Evolutionary conservation across 1,140 invertebrate genomes (phyloP).

Genomic region (Rhizoglyphus robini): DNA sequence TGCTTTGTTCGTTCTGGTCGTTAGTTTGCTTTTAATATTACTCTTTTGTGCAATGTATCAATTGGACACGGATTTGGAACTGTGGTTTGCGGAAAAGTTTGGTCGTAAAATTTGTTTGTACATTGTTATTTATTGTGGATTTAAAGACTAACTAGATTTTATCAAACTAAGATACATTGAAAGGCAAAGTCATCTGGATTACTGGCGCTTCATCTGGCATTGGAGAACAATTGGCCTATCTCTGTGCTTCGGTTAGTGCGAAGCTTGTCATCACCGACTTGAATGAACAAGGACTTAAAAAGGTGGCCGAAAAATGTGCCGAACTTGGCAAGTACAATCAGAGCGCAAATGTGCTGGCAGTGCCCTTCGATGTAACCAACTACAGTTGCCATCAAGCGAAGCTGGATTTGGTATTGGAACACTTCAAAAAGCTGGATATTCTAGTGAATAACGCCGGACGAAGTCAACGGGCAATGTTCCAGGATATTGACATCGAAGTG

Average conservation of each 20-base stretch:
- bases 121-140: no score
- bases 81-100: no score
- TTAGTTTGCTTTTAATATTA: no score
- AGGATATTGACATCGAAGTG: constrained; percentile 55
- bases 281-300: constrained; percentile 50
- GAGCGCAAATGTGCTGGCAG: constrained; percentile 22
- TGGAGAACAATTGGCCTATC: constrained; percentile 58
- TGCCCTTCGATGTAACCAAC: constrained; percentile 33
- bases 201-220: constrained; percentile 80
- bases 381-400: constrained; percentile 46
- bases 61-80: no score
- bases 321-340: constrained; percentile 34
- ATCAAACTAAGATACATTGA: no score
- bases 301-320: constrained; percentile 55
- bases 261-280: constrained; percentile 62
- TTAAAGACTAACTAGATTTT: no score
- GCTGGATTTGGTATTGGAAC: constrained; percentile 48
- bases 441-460: constrained; percentile 67
- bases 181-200: constrained; percentile 68
- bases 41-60: no score
- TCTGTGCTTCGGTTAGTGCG: constrained; percentile 51
- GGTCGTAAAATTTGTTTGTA: no score
- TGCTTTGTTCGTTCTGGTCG: no score
- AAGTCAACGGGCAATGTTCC: constrained; percentile 61
- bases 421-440: constrained; percentile 47